These are phyloP conservation scores for Pogona vitticeps DNA, from an alignment of 2,113 vertebrate species.

Conservation along the genomic window DNA sequence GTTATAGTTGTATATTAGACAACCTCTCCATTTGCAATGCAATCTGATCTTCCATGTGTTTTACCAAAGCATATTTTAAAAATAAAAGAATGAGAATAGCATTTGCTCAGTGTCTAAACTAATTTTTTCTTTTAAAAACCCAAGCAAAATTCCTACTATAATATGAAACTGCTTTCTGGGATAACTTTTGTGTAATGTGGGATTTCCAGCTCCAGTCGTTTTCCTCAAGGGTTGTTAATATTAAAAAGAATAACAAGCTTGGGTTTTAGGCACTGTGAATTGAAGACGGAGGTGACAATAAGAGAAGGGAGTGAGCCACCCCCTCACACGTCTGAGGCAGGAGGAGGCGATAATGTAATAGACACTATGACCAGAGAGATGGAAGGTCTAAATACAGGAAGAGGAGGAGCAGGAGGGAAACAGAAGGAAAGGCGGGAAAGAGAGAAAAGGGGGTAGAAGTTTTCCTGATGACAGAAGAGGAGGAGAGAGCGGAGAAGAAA, in stretches of 20 bases:
- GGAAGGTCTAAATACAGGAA: too few species aligned
- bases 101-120: not conserved
- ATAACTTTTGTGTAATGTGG: not conserved
- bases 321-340: not conserved
- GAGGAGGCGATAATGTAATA: not conserved
- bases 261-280: too few species aligned
- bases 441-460: too few species aligned
- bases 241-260: not conserved
- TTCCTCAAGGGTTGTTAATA: not conserved
- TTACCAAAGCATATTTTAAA: not conserved
- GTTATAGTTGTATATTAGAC: not conserved
- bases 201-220: not conserved
- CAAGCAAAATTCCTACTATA: not conserved
- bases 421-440: too few species aligned
- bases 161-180: not conserved
- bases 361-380: too few species aligned
- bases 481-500: too few species aligned
- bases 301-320: not conserved
- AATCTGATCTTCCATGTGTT: not conserved
- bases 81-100: not conserved
- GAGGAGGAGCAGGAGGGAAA: too few species aligned
- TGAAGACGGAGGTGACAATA: not conserved
- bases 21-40: not conserved
- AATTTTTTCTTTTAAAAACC: too few species aligned
- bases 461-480: too few species aligned